Percentiles rank a stretch among this genome's conserved stretches.
Evolutionary conservation across 2,797 vertebrate genomes (phyloP).

Genomic region (Mycteria americana): DNA sequence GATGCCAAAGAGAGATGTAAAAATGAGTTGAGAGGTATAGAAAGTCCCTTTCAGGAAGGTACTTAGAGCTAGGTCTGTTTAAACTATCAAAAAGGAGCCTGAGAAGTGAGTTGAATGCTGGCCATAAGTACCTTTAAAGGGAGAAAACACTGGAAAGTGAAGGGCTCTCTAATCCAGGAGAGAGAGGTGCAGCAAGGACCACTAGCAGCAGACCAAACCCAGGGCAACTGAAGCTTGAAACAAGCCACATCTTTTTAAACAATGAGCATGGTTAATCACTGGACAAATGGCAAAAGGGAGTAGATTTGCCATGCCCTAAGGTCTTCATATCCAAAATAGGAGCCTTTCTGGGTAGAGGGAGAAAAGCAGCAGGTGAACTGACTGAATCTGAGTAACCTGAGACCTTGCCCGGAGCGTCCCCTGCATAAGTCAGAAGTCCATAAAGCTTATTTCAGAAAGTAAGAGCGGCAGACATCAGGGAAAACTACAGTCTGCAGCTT

Average conservation of each 20-base stretch:
- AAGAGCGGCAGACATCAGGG: neutral
- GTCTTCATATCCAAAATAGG: neutral
- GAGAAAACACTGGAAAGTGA: neutral
- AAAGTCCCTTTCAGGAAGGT: neutral
- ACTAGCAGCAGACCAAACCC: neutral
- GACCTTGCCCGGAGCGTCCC: neutral
- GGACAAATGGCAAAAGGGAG: neutral
- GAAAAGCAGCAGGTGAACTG: neutral
- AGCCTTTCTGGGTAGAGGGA: neutral
- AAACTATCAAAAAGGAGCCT: neutral
- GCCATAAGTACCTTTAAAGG: neutral
- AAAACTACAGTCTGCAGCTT: neutral
- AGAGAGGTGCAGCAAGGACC: neutral
- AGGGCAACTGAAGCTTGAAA: neutral
- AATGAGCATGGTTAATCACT: neutral
- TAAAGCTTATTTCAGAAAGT: neutral
- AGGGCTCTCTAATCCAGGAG: neutral
- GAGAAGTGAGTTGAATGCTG: neutral
- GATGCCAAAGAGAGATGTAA: neutral
- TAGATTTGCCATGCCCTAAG: neutral
- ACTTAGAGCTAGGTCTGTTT: neutral
- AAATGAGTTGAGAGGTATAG: neutral
- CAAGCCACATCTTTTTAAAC: neutral
- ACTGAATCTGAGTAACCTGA: neutral
- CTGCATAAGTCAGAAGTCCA: neutral